phyloP scores from a whole-genome alignment of 2,113 vertebrate genomes.

The Mormoops blainvillei region DNA sequence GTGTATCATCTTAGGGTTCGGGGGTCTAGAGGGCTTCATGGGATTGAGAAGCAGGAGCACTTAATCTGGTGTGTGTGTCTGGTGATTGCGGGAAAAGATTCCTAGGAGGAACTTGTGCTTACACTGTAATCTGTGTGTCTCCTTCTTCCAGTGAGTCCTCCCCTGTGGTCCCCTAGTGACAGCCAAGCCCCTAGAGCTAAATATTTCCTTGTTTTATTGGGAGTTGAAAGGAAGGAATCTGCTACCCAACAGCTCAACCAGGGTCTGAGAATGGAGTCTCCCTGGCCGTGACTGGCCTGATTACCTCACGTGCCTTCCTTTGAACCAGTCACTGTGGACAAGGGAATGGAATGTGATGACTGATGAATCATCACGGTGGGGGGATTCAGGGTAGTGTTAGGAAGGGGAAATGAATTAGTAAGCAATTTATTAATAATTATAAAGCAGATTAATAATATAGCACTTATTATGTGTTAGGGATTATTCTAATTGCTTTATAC shows the following conservation, averaged over 20 bases:
- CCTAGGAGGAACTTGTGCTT: not conserved
- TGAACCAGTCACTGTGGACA: not conserved
- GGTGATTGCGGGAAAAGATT: not conserved
- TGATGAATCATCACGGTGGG: not conserved
- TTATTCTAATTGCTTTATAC: not conserved
- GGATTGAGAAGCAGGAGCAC: not conserved
- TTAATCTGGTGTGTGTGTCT: not conserved
- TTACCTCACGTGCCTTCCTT: not conserved
- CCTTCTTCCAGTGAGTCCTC: not conserved
- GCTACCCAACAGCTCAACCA: not conserved
- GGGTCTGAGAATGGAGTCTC: not conserved
- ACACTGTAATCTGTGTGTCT: not conserved
- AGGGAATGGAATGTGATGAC: not conserved
- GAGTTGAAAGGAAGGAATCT: not conserved
- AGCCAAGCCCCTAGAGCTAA: not conserved
- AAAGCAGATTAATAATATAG: not conserved
- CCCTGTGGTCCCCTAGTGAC: not conserved
- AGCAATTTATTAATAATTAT: not conserved
- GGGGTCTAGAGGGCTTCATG: not conserved
- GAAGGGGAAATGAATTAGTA: not conserved
- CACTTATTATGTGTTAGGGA: not conserved
- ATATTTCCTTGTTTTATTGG: not conserved
- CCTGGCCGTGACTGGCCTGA: not conserved
- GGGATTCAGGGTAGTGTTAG: not conserved
- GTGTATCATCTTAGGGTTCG: not conserved